Base-by-base conservation (phyloP, 2,888 invertebrate species). In the Macrophya alboannulata region DNA sequence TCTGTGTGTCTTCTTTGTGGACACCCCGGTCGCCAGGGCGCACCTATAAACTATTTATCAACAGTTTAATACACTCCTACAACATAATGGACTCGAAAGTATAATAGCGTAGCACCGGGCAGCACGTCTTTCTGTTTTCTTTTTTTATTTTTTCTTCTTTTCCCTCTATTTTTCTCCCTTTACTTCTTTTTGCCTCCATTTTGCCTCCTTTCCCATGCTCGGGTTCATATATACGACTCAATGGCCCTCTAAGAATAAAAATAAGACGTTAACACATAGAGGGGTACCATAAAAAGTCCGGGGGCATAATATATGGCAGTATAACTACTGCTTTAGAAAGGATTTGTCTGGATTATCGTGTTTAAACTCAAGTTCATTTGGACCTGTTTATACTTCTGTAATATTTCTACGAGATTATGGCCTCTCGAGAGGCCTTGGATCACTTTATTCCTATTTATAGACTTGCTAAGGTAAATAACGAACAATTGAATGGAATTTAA, bases 221-320 rank as follows among this genome's bases (percentile, higher is more conserved):
- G 62, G 72, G 72, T 74, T 45, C 25, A 74, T 45, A 74, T 43
- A 45, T 45, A 74, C 72, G 72, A 45, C 72, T 74, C 72, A 83
- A 83, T 83, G 68, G 83, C 87, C 87, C 88, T 88, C 87, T 87
- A 91, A 91, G 91, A 87, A 91, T 91, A 90, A 92, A 91, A 92
- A 92, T 91, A 92, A 92, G 92, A 93, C 92, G 92, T 91, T 92
- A 92, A 93, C 93, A 91, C 92, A 90, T 89, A 90, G 89, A 89
- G 77, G 79, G 84, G 45, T 17, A 65, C 74, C 86, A 59, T 86
- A 88, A 87, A 89, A 89, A 89, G 86, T 87, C 87, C 43, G 85
- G 81, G 85, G 79, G 82, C 79, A 86, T 87, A 88, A 89, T 89
- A 91, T 89, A 90, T 87, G 91, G 88, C 89, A 86, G 87, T 88